Evolutionary conservation across 2,888 invertebrate genomes (phyloP).

Genomic region (Temnothorax unifasciatus): DNA sequence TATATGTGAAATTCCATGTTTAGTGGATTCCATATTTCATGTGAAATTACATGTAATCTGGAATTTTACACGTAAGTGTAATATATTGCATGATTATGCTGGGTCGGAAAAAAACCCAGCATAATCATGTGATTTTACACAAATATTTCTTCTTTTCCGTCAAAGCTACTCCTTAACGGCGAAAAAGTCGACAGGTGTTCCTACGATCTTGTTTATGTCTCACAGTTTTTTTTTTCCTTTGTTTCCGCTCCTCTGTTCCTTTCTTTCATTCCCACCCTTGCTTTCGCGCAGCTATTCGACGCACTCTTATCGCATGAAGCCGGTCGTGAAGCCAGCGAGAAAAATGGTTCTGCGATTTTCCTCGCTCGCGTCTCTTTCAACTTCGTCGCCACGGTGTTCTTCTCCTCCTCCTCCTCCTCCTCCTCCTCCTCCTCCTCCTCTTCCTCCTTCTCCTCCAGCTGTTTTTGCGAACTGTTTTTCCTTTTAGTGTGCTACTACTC

Average conservation of each 20-base stretch:
- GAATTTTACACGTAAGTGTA: too few relatives aligned
- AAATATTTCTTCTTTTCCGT: neutral
- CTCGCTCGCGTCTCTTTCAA: conserved; percentile 44
- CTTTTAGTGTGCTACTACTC: conserved; percentile 29
- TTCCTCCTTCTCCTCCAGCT: conserved; percentile 10
- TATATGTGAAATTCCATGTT: too few relatives aligned
- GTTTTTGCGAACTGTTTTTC: conserved; percentile 49
- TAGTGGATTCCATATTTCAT: too few relatives aligned
- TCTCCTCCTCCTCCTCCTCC: neutral
- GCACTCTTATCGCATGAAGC: conserved; percentile 70
- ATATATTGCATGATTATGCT: too few relatives aligned
- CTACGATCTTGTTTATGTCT: conserved; percentile 60
- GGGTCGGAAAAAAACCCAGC: too few relatives aligned
- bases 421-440: neutral
- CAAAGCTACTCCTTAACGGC: conserved; percentile 19
- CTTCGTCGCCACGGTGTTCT: conserved; percentile 37
- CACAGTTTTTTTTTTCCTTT: conserved; percentile 45
- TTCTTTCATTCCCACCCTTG: conserved; percentile 9
- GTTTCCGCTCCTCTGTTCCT: conserved; percentile 24
- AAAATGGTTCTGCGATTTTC: conserved; percentile 70
- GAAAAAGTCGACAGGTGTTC: conserved; percentile 52
- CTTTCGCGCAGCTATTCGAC: conserved; percentile 65
- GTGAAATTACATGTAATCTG: too few relatives aligned
- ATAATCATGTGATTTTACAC: too few relatives aligned
- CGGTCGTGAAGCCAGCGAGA: conserved; percentile 67